Conservation (phyloP, 1,140 invertebrate species). For the Lepidostoma basale region DNA sequence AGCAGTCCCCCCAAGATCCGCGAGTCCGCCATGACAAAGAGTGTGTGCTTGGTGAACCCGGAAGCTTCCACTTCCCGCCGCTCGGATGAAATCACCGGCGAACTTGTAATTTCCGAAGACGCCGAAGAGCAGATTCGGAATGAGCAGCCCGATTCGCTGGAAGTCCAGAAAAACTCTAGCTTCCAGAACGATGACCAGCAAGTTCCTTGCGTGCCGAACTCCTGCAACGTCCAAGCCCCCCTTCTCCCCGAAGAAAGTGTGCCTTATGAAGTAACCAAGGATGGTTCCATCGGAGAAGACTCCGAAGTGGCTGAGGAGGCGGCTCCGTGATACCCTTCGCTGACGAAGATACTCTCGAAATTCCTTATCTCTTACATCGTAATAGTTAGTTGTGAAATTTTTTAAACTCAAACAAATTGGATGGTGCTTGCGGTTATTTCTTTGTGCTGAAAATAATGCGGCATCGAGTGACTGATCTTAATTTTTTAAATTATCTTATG, state of each 20-base stretch:
- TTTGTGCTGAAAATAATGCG: not conserved
- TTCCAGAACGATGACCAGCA: constrained; percentile 11
- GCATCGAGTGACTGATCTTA: constrained; percentile 7
- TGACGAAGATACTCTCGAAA: constrained; percentile 20
- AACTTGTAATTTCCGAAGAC: constrained; percentile 1
- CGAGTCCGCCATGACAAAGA: constrained; percentile 31
- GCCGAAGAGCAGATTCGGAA: constrained; percentile 21
- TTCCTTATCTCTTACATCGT: constrained; percentile 15
- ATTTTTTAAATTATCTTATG: constrained; percentile 9
- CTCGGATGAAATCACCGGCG: constrained; percentile 46
- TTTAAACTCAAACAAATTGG: not conserved
- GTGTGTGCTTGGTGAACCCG: constrained; percentile 9
- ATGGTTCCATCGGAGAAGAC: not conserved
- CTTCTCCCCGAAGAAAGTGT: constrained; percentile 32
- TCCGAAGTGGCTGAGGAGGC: constrained; percentile 44
- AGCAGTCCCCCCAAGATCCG: not conserved
- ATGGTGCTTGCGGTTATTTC: constrained; percentile 18
- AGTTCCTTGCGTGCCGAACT: constrained; percentile 1
- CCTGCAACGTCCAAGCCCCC: not conserved
- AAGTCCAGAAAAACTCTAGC: constrained; percentile 49
- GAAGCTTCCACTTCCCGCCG: constrained; percentile 50
- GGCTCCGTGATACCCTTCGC: constrained; percentile 37
- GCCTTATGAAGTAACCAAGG: constrained; percentile 40
- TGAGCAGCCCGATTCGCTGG: constrained; percentile 57
- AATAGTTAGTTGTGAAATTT: not conserved